Conservation (phyloP, 2,113 vertebrate species). For the Muntiacus muntjak region DNA sequence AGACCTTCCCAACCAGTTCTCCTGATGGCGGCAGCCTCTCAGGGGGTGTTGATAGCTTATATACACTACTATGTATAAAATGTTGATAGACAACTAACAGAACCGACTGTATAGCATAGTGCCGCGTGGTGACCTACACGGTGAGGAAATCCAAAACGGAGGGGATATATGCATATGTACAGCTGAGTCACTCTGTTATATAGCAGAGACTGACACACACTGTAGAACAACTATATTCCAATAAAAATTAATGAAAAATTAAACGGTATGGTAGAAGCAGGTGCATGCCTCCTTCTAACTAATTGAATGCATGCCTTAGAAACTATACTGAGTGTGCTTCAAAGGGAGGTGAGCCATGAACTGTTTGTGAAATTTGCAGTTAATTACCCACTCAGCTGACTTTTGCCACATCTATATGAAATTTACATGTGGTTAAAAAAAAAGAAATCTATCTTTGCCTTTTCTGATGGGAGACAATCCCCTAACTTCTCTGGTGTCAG, state of each 20-base stretch:
- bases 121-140: background rate
- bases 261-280: background rate
- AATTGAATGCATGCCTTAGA: background rate
- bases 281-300: background rate
- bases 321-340: background rate
- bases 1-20: background rate
- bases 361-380: background rate
- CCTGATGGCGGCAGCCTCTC: background rate
- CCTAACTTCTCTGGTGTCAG: background rate
- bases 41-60: background rate
- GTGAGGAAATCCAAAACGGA: background rate
- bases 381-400: background rate
- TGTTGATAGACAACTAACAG: background rate
- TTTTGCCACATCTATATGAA: background rate
- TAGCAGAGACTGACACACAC: background rate
- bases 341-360: background rate
- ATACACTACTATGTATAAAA: background rate
- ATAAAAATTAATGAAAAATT: background rate
- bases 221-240: background rate
- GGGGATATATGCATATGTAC: background rate
- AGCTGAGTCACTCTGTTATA: background rate
- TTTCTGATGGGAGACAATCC: background rate
- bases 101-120: background rate
- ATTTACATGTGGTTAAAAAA: background rate
- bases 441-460: background rate